Percentiles rank a stretch among this genome's conserved stretches.
phyloP scores from a whole-genome alignment of 1,140 invertebrate genomes.

The Geopemphigus sp. region DNA sequence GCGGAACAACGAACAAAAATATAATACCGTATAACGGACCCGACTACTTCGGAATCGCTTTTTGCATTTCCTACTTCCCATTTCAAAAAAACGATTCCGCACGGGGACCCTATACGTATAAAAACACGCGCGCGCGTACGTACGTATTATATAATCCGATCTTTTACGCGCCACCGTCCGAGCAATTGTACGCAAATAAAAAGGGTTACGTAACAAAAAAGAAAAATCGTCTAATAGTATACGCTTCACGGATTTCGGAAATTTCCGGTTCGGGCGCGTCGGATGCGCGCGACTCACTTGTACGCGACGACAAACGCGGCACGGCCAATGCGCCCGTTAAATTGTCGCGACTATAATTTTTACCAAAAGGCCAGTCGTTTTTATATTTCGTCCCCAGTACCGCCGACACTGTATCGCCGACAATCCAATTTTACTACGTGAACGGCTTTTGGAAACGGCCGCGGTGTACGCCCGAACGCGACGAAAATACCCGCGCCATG shows the following conservation, averaged over 20 bases:
- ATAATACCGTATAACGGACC: no score
- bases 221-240: conserved; percentile 37
- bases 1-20: conserved; percentile 28
- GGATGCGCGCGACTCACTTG: no score
- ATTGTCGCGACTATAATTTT: no score
- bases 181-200: conserved; percentile 28
- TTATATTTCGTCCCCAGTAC: no score
- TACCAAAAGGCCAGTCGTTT: no score
- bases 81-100: conserved; percentile 30
- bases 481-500: no score
- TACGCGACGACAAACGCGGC: no score
- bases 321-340: no score
- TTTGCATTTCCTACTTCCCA: conserved; percentile 28
- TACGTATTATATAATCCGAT: conserved; percentile 22
- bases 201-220: conserved; percentile 29
- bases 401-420: no score
- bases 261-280: conserved; percentile 19
- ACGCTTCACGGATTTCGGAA: conserved; percentile 33
- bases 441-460: no score
- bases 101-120: background rate
- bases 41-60: background rate
- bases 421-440: no score
- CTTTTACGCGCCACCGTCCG: conserved; percentile 32
- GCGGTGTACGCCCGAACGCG: no score
- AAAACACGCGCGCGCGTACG: background rate